Base-by-base conservation (phyloP, 2,888 invertebrate species). In the Mythimna pallens region DNA sequence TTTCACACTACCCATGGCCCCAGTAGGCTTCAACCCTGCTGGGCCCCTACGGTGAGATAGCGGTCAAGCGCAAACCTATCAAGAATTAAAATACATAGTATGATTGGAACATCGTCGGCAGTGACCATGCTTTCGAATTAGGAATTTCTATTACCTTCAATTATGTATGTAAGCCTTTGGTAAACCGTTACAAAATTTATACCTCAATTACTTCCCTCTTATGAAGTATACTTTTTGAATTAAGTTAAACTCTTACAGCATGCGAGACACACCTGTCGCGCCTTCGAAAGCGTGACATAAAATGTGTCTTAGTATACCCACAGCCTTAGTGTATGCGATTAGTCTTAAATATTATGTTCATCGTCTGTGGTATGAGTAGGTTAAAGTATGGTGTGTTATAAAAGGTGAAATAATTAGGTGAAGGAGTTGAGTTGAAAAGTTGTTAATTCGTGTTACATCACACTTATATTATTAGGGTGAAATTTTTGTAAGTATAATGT, bases 231-330 rank as follows among this genome's bases (percentile, higher is more conserved):
- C 52, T 34, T 79, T 65, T 59, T 40, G 54, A 10, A 61, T 61
- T 64, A 25, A 52, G 17, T 30, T 68, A 74, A 79, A 69, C 66
- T 69, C 65, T 71, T 63, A 55, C n/a, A 74, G 76, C 73, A 65
- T 58, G 54, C 65, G 72, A 68, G 55, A n/a, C 76, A 10, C 82
- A 85, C 78, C 84, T 85, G 85, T 64, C 55, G 67, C 34, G 36
- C 72, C 67, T 74, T 61, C 50, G 54, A 70, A 79, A 73, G 61
- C 47, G 65, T 58, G 52, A 30, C 73, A 78, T 84, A 81, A 78
- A 73, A 80, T 79, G 55, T 69, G 62, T 73, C 52, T 70, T 62
- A 70, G 72, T 65, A 34, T 66, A 58, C 14, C 61, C 61, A 73
- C 73, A 73, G 68, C 71, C 73, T 70, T 20, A 59, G 80, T 65